Percentiles rank a stretch among this genome's conserved stretches.
phyloP scores from a whole-genome alignment of 2,113 vertebrate species.

The Trogon melanurus region DNA sequence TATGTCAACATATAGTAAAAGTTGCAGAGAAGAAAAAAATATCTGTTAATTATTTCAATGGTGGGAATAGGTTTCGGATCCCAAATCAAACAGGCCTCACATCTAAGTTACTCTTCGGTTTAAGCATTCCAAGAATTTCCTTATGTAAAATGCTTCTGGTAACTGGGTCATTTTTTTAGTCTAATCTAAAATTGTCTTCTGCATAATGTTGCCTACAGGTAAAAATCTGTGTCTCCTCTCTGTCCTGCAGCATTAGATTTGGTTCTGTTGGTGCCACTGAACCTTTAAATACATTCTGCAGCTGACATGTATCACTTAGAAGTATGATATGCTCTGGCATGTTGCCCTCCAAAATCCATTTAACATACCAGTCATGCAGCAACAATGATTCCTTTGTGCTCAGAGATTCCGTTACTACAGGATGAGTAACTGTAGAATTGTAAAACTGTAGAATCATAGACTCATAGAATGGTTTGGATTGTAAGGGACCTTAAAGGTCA shows the following conservation, averaged over 20 bases:
- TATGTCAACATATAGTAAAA: not conserved
- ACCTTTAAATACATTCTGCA: conserved; percentile 39
- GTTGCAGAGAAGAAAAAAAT: not conserved
- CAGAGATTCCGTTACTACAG: not conserved
- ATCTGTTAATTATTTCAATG: not conserved
- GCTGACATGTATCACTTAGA: conserved; percentile 45
- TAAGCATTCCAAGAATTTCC: not conserved
- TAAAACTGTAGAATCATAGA: too few relatives aligned
- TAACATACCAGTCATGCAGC: not conserved
- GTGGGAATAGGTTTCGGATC: not conserved
- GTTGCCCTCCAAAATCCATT: conserved; percentile 14
- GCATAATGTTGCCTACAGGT: not conserved
- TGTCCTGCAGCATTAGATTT: conserved; percentile 22
- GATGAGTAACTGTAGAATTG: not conserved
- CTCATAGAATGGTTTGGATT: too few relatives aligned
- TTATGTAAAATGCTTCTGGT: not conserved
- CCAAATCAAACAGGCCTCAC: not conserved
- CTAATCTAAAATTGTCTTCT: not conserved
- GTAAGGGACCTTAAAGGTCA: too few relatives aligned
- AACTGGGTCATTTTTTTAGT: not conserved
- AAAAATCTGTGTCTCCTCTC: conserved; percentile 32
- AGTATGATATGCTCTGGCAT: conserved; percentile 25
- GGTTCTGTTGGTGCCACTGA: conserved; percentile 17
- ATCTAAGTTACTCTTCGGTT: not conserved
- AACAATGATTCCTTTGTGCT: not conserved